Evolutionary conservation across 2,888 invertebrate genomes (phyloP), one percentile per base, ranked within the genome.

Genomic region (Eristalinus sepulchralis): DNA sequence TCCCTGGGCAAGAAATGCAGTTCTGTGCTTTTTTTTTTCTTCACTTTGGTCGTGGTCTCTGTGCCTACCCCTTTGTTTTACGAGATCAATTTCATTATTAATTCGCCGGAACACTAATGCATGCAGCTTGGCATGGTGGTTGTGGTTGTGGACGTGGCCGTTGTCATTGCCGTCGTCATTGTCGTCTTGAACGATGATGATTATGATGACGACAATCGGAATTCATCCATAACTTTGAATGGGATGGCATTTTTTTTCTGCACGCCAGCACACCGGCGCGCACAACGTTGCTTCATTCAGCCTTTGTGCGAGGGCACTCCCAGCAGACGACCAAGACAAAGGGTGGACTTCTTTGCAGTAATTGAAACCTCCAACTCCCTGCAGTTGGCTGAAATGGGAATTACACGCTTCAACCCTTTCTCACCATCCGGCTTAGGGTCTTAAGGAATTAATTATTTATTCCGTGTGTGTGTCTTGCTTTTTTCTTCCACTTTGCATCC

Each of bases 61-160:
- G 71, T 77, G 72, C 53, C 80, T 81, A 67, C 73, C 78, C 55
- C 70, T 82, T 83, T 78, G 82, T 77, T 78, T 85, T 83, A 83
- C 60, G 79, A 76, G 70, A 84, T 84, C 84, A 75, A 84, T 84
- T 86, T 66, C 73, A 73, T 86, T 82, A 75, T 82, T 82, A 78
- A 78, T 86, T 75, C 73, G 22, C 59, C 68, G 72, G 84, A 72
- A 84, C 72, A 22, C 72, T 80, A 71, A 76, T 80, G 59, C 59
- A 81, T 77, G 60, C 72, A 67, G 71, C 63, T 81, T 80, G 81
- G 72, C 80, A n/a, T 17, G 47, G 47, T 17, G n/a, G 8, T 17
- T 17, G 33, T 62, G 63, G 34, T 83, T 60, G 8, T 53, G 27
- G 31, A 34, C 34, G 60, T 39, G 5, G 22, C 24, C 20, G 63